These are phyloP conservation scores for Pelmatolapia mariae DNA, from an alignment of 2,113 vertebrate genomes.

Conservation along the genomic window DNA sequence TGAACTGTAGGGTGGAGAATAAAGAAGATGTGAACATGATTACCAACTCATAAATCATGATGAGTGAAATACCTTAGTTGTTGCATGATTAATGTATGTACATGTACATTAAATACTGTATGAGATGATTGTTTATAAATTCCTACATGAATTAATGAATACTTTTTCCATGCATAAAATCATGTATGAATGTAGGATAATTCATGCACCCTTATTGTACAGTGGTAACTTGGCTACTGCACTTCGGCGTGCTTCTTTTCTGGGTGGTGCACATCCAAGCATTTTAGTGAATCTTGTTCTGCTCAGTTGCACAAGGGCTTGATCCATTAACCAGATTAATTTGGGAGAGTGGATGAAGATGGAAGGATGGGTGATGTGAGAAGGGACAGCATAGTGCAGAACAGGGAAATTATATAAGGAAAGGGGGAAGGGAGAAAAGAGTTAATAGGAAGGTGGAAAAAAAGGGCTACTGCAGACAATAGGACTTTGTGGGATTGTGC, in stretches of 20 bases:
- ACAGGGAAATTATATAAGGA: background rate
- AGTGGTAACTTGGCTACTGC: background rate
- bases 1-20: background rate
- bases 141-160: background rate
- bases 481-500: background rate
- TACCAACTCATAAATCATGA: background rate
- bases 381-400: background rate
- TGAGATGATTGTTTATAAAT: background rate
- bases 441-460: background rate
- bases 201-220: background rate
- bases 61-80: background rate
- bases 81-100: background rate
- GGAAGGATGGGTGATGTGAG: background rate
- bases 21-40: background rate
- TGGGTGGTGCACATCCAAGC: background rate
- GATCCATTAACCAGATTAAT: slow-evolving; percentile 63
- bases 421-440: background rate
- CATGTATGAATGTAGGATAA: background rate
- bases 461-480: background rate
- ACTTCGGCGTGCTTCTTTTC: background rate
- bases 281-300: background rate
- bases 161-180: background rate
- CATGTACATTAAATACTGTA: background rate
- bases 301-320: slow-evolving; percentile 21
- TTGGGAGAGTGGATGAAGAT: slow-evolving; percentile 32